Evolutionary conservation across 2,113 vertebrate genomes (phyloP), one percentile per base, ranked within the genome.

Genomic region (Trachemys scripta): DNA sequence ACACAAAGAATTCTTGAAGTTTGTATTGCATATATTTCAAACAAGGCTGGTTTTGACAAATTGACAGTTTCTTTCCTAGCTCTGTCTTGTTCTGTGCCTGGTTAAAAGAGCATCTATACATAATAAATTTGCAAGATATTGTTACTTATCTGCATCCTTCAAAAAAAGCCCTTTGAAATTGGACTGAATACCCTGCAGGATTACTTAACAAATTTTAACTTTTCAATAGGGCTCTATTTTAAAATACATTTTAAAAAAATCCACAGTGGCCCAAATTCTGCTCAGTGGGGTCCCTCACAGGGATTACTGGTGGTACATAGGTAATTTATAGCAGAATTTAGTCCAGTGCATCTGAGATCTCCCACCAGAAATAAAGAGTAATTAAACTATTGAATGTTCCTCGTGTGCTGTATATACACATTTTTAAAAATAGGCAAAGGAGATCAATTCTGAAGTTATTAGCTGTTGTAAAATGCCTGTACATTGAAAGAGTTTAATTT

Each of bases 401-500:
- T 96, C 62, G 79, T 85, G 69, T 92, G 82, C 91, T 94, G 90
- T 87, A 96, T 82, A 92, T 95, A 96, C 69, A 69, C 19, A 38
- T 72, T 94, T 94, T 87, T 95, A 96, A 97, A 97, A 86, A 96
- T 85, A 96, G 94, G 83, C 89, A 86, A 85, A 97, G 92, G 92
- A 93, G 94, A 92, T 92, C 90, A 95, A 95, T 47, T 96, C 22
- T 20, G 93, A 94, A 94, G 93, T 80, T 96, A 95, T 92, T 84
- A 97, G 91, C 84, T 62, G 88, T 56, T 90, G 86, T 97, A 97
- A 97, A 97, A 90, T 62, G 88, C 85, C 42, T 95, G 92, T 91
- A 96, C 93, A 97, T 95, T 94, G 93, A 95, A 98, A 96, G 75
- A 85, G 79, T 91, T 95, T 87, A 95, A 91, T 96, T 95, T 96